A percentile compares a stretch with the other conserved stretches of the same genome.
Evolutionary conservation across 1,140 invertebrate genomes (phyloP).

Genomic region (Branchinecta lynchi): DNA sequence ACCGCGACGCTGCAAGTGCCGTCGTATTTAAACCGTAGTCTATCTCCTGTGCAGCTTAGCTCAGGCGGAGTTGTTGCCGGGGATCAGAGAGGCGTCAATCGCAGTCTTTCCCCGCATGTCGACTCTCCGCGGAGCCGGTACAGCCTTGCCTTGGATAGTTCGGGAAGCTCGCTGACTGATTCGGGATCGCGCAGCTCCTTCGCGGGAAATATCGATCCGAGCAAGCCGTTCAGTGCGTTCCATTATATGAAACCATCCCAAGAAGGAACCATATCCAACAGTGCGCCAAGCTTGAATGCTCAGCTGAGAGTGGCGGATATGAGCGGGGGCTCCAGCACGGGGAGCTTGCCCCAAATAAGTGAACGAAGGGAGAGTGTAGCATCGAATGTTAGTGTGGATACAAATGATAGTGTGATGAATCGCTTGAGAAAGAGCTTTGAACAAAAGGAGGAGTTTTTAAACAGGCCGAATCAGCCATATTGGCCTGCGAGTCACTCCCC

Average conservation of each 20-base stretch:
- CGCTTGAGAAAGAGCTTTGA: conserved; percentile 62
- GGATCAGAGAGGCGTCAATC: background rate
- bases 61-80: background rate
- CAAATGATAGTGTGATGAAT: conserved; percentile 23
- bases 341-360: conserved; percentile 17
- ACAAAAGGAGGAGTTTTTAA: conserved; percentile 71
- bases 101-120: background rate
- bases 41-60: background rate
- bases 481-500: conserved; percentile 33
- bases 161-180: background rate
- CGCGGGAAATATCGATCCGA: background rate
- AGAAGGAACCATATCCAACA: background rate
- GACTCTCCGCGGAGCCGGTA: background rate
- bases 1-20: background rate
- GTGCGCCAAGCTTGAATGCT: background rate
- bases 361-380: background rate
- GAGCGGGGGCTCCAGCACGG: conserved; percentile 5
- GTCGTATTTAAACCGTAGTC: background rate
- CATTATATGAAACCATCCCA: conserved; percentile 6
- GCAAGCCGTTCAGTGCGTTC: background rate
- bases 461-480: conserved; percentile 48
- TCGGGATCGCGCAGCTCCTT: background rate
- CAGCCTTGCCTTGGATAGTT: background rate
- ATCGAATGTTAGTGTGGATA: background rate
- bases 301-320: background rate